phyloP scores from a whole-genome alignment of 2,888 invertebrate genomes.

The Gibbula magus region DNA sequence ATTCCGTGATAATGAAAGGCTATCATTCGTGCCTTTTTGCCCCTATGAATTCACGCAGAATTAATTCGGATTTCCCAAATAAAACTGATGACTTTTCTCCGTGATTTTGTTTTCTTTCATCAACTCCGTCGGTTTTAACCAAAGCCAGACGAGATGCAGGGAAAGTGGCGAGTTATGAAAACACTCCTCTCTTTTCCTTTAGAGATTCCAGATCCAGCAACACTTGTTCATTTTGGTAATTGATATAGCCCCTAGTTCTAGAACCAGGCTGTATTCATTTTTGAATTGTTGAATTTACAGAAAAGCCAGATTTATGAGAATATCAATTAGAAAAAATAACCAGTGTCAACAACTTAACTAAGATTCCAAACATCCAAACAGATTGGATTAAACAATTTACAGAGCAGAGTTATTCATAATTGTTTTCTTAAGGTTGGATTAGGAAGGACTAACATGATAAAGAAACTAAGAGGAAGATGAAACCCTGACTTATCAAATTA shows the following conservation, averaged over 20 bases:
- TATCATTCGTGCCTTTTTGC: constrained; percentile 28
- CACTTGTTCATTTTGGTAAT: constrained; percentile 13
- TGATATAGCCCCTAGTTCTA: not conserved
- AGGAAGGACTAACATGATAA: not conserved
- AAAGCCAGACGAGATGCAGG: not conserved
- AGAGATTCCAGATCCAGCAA: not conserved
- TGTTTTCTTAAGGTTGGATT: not conserved
- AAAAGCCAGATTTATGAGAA: not conserved
- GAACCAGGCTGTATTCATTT: not conserved
- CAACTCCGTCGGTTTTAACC: constrained; percentile 1
- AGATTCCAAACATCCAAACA: constrained; percentile 4
- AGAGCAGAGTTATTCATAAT: not conserved
- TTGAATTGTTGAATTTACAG: not conserved
- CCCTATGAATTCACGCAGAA: constrained; percentile 24
- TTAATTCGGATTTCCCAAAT: constrained; percentile 32
- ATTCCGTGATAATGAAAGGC: constrained; percentile 12
- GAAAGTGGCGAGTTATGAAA: constrained; percentile 17
- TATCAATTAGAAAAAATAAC: not conserved
- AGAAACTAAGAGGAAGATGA: not conserved
- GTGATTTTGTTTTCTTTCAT: constrained; percentile 26
- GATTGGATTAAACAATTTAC: not conserved
- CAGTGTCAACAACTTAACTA: not conserved
- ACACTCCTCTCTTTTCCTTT: not conserved
- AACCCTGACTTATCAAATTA: too few species aligned
- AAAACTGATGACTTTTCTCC: constrained; percentile 29